Base-by-base conservation (phyloP, 1,140 invertebrate species). In the Pachyrhynchus sulphureomaculatus region DNA sequence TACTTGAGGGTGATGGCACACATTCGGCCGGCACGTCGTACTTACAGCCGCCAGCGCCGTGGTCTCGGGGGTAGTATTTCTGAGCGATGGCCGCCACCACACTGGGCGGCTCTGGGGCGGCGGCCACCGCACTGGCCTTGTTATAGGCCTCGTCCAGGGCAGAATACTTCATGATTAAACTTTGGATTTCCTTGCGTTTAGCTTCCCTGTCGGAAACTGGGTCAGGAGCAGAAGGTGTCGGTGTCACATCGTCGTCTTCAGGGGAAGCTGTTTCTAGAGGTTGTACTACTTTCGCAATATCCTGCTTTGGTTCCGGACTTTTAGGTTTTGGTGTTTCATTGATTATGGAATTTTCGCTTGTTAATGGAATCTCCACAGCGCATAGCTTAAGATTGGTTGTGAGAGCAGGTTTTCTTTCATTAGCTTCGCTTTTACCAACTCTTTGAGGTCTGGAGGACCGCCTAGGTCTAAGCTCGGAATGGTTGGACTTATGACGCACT, bases 111-210 rank as follows among this genome's bases (percentile, higher is more conserved):
- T 69, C 67, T 65, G 76, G 55, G 70, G 74, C 54, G 71, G 73
- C 63, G 70, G 72, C 67, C 73, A 76, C 61, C 24, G 76, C 42
- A 37, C 74, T 73, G 1, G 64, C 69, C 18, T 78, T 77, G 44
- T 81, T 79, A 72, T 85, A 84, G 23, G 83, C 80, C 55, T 88
- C 88, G 51, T 89, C 88, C 49, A 88, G 73, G 13, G 84, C 84
- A 0, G 87, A 83, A 71, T 91, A 91, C 65, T 90, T 90, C 77
- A 86, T 80, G 34, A 92, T 90, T 6, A 92, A 76, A 60, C 85
- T 85, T 72, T 89, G 87, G 8, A 93, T 90, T 70, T 93, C 90
- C 64, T 90, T 91, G 2, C 90, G 81, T 64, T 86, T 85, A 12
- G 85, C 86, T 72, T 89, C 88, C 17, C 90, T 79, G 56, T 91